phyloP scores from a whole-genome alignment of 2,797 vertebrate genomes.

The Megaceryle alcyon region DNA sequence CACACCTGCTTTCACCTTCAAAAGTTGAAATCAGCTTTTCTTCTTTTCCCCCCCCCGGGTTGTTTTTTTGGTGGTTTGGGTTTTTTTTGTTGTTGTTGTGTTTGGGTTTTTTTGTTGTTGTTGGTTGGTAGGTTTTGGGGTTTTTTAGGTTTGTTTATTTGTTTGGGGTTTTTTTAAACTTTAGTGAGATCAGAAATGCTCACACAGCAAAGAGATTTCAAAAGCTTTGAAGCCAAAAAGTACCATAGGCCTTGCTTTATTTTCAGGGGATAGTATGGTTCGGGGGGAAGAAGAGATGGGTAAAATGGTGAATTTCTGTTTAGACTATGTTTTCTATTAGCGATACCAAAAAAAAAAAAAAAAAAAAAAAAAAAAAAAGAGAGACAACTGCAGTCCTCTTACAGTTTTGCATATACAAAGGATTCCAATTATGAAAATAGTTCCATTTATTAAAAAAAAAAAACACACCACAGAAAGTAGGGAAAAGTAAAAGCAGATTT shows the following conservation, averaged over 20 bases:
- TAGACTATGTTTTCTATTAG: not conserved
- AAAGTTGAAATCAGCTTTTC: not conserved
- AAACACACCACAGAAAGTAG: rapidly evolving
- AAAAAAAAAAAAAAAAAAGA: not conserved
- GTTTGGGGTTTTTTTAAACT: not conserved
- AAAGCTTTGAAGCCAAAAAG: not conserved
- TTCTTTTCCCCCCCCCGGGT: not conserved
- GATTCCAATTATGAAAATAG: not conserved
- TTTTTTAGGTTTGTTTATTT: too few species aligned
- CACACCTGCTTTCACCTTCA: not conserved
- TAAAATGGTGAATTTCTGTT: not conserved
- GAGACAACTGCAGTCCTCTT: not conserved
- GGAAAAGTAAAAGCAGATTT: not conserved
- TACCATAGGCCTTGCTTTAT: not conserved
- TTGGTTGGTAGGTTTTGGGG: too few species aligned
- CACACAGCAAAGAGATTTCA: not conserved
- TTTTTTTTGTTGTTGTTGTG: too few species aligned
- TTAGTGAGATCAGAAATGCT: not conserved
- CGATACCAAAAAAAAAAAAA: not conserved
- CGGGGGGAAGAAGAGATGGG: not conserved
- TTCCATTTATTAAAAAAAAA: not conserved
- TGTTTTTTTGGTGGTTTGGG: not conserved
- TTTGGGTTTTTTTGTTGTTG: too few species aligned
- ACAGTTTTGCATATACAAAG: not conserved
- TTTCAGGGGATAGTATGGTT: not conserved